Evolutionary conservation across 2,113 vertebrate genomes (phyloP).

Genomic region (Psittacula cyanocephala): DNA sequence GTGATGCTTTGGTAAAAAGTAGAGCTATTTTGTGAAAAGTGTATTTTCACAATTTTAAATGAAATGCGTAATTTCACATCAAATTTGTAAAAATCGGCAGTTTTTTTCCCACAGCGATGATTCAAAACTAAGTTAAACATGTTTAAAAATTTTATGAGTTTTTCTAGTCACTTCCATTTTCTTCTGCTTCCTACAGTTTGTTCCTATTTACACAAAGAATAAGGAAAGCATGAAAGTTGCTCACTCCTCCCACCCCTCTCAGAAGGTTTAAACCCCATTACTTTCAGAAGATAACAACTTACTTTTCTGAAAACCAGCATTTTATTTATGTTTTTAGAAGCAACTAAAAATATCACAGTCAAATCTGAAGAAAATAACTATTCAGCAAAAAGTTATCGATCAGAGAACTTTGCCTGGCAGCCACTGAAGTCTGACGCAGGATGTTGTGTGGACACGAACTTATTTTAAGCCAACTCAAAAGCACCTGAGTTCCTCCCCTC

Average conservation of each 20-base stretch:
- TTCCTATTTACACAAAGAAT: not conserved
- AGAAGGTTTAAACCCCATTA: not conserved
- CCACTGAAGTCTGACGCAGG: not conserved
- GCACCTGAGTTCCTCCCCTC: not conserved
- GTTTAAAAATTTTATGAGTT: not conserved
- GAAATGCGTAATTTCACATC: not conserved
- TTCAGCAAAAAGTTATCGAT: not conserved
- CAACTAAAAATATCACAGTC: not conserved
- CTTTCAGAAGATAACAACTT: constrained; percentile 7
- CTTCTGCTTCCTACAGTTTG: not conserved
- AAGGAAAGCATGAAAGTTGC: not conserved
- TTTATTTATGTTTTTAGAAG: not conserved
- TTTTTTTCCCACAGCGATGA: not conserved
- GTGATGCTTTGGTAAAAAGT: not conserved
- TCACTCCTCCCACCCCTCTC: not conserved
- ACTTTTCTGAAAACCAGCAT: not conserved
- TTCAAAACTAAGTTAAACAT: not conserved
- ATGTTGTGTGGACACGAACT: not conserved
- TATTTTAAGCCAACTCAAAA: not conserved
- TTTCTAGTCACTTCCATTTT: not conserved
- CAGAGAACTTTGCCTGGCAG: not conserved
- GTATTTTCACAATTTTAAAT: not conserved
- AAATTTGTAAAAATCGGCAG: not conserved
- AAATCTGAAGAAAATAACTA: not conserved
- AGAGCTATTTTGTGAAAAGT: not conserved